Conservation (phyloP, 2,888 invertebrate genomes). For the Agapetus fuscipes region DNA sequence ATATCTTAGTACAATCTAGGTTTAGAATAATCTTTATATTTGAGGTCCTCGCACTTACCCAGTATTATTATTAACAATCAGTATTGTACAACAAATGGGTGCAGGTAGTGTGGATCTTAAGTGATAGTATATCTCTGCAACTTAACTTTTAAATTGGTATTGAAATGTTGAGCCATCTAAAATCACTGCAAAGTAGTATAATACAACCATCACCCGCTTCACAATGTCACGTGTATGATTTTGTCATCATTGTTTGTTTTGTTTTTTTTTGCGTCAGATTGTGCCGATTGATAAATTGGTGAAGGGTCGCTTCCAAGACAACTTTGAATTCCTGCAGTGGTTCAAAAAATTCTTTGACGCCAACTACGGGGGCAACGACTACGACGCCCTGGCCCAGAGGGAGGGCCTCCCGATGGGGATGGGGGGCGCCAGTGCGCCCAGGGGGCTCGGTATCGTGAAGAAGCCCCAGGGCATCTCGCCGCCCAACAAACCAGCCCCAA, state of each 20-base stretch:
- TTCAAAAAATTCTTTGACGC: slow-evolving; percentile 99
- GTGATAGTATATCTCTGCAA: not conserved
- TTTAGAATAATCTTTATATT: no score
- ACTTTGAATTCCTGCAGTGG: slow-evolving; percentile 99
- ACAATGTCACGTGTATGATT: not conserved
- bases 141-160: not conserved
- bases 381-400: slow-evolving; percentile 81
- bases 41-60: no score
- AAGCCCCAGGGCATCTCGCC: slow-evolving; percentile 29
- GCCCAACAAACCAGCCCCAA: slow-evolving; percentile 49
- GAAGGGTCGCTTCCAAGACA: slow-evolving; percentile 98
- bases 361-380: slow-evolving; percentile 91
- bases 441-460: slow-evolving; percentile 39
- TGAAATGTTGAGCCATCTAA: not conserved
- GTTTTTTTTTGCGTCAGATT: slow-evolving; percentile 47
- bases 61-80: no score
- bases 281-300: slow-evolving; percentile 91
- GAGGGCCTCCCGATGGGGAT: slow-evolving; percentile 80
- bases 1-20: no score
- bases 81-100: no score
- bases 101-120: no score
- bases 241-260: slow-evolving; percentile 12
- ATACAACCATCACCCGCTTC: not conserved
- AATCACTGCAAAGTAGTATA: not conserved
- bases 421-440: slow-evolving; percentile 53